Percentiles rank a stretch among this genome's conserved stretches.
Evolutionary conservation across 2,888 invertebrate genomes (phyloP).

Genomic region (Agrypnus murinus): DNA sequence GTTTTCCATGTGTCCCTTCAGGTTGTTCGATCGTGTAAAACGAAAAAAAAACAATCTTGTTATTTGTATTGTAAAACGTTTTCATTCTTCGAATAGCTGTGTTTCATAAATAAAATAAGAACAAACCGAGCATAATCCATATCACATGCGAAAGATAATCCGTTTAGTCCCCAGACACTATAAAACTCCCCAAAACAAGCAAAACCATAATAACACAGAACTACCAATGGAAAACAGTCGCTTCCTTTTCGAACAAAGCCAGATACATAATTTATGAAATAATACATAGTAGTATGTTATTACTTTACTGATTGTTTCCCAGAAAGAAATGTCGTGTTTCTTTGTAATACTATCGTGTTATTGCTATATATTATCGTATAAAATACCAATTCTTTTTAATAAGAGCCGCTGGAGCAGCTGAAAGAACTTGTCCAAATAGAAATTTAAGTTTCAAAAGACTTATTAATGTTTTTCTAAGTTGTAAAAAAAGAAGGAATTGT

Average conservation of each 20-base stretch:
- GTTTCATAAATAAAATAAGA: slow-evolving; percentile 45
- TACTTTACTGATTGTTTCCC: slow-evolving; percentile 45
- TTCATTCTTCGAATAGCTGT: slow-evolving; percentile 19
- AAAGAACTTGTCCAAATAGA: slow-evolving; percentile 1
- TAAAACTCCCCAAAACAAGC: slow-evolving; percentile 54
- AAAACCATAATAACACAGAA: slow-evolving; percentile 52
- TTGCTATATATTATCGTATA: slow-evolving; percentile 23
- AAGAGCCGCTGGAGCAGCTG: too few relatives aligned
- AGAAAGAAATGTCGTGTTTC: slow-evolving; percentile 44
- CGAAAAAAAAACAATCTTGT: background rate
- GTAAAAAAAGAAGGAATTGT: too few relatives aligned
- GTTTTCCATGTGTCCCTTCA: too few relatives aligned
- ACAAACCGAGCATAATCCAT: slow-evolving; percentile 53
- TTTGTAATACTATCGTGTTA: slow-evolving; percentile 30
- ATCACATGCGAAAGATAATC: slow-evolving; percentile 53
- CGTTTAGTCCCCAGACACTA: slow-evolving; percentile 54
- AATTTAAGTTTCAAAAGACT: background rate
- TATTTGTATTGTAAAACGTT: slow-evolving; percentile 29
- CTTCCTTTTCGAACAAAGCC: slow-evolving; percentile 48
- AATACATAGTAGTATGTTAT: slow-evolving; percentile 51
- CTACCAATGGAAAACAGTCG: slow-evolving; percentile 49
- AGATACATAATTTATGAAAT: slow-evolving; percentile 53
- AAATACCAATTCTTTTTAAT: slow-evolving; percentile 6
- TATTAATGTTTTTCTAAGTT: too few relatives aligned
- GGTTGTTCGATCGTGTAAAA: too few relatives aligned